phyloP scores from a whole-genome alignment of 2,888 invertebrate genomes.

The Cremastinae sp. region DNA sequence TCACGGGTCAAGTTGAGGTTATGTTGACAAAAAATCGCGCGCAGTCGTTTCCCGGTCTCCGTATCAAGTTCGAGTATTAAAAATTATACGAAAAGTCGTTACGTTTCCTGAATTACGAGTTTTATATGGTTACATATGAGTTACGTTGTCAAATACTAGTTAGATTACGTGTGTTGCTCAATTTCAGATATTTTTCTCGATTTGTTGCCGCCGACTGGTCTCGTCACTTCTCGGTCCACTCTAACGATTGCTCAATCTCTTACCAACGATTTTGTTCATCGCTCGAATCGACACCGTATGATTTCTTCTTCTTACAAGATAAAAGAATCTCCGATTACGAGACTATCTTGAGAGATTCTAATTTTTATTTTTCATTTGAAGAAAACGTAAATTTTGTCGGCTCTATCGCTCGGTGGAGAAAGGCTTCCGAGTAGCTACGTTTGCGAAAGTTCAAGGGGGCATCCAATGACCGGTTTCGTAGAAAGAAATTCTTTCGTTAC shows the following conservation, averaged over 20 bases:
- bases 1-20: conserved; percentile 17
- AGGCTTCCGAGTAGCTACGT: no score
- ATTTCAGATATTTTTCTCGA: neutral
- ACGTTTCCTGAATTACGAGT: conserved; percentile 43
- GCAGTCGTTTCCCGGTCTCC: conserved; percentile 1
- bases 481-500: no score
- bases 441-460: no score
- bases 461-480: no score
- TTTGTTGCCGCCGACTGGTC: neutral
- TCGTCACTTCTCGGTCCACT: conserved; percentile 7
- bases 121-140: neutral
- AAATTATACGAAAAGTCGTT: conserved; percentile 12
- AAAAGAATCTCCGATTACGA: neutral
- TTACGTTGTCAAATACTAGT: conserved; percentile 21
- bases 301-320: neutral
- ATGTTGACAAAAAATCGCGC: conserved; percentile 28
- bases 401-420: no score
- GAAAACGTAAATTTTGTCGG: no score
- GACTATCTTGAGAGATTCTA: neutral
- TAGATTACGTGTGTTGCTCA: conserved; percentile 5
- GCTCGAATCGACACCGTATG: neutral
- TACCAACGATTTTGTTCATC: neutral
- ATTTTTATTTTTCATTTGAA: neutral
- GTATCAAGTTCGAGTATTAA: neutral
- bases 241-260: neutral